phyloP scores from a whole-genome alignment of 2,113 vertebrate genomes.

The Python bivittatus region DNA sequence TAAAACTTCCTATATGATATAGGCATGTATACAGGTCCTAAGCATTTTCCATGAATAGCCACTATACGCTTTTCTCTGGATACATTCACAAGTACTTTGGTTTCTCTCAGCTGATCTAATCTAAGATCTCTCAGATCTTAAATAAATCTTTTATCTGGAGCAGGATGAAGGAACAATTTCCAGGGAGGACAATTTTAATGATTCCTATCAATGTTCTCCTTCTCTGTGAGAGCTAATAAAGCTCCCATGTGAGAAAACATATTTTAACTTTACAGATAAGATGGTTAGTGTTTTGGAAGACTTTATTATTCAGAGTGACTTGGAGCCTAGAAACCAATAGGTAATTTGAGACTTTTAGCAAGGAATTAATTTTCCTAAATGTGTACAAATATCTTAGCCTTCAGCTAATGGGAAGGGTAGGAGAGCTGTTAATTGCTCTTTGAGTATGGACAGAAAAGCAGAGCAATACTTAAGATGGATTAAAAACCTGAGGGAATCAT shows the following conservation, averaged over 20 bases:
- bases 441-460: not conserved
- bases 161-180: not conserved
- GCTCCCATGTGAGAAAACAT: not conserved
- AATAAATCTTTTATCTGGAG: not conserved
- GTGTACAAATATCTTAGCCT: not conserved
- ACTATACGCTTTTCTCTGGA: not conserved
- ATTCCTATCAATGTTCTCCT: not conserved
- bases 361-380: not conserved
- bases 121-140: not conserved
- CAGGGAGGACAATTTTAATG: not conserved
- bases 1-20: constrained; percentile 16
- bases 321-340: not conserved
- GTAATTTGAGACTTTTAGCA: not conserved
- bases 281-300: not conserved
- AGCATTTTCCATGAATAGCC: not conserved
- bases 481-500: not conserved
- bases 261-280: not conserved
- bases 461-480: not conserved
- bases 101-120: not conserved
- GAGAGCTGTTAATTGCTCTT: not conserved
- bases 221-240: not conserved
- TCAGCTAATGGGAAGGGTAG: not conserved
- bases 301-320: not conserved
- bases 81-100: not conserved
- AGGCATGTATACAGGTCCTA: not conserved